Percentiles rank a stretch among this genome's conserved stretches.
These are phyloP conservation scores for Enteromius mattozi DNA, from an alignment of 2,797 vertebrate genomes.

Conservation along the genomic window DNA sequence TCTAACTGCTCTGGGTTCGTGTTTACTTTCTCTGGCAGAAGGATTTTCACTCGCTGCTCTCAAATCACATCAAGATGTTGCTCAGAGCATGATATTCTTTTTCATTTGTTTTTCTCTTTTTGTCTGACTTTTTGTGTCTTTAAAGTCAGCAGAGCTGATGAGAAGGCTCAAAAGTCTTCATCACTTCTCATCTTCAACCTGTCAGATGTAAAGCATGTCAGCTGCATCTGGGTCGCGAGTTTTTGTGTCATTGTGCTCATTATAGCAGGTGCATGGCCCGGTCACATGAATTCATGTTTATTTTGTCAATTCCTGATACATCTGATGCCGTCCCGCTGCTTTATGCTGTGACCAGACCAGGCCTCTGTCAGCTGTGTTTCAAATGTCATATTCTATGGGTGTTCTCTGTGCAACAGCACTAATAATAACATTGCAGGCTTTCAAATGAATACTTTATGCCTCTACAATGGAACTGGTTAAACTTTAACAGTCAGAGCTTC, in stretches of 20 bases:
- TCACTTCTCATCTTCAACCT: neutral
- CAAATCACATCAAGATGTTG: slow-evolving; percentile 1
- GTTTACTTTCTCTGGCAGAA: neutral
- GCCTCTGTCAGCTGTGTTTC: neutral
- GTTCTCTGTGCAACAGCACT: slow-evolving; percentile 1
- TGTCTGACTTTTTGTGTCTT: neutral
- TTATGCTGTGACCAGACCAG: neutral
- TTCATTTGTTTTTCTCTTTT: neutral
- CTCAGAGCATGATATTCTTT: neutral
- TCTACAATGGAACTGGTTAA: neutral
- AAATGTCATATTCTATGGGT: neutral
- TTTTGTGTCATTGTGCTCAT: neutral
- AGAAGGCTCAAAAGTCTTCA: neutral
- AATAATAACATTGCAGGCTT: slow-evolving; percentile 9
- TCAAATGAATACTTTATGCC: neutral
- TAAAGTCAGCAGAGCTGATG: slow-evolving; percentile 4
- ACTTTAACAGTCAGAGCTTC: neutral
- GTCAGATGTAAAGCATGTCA: neutral
- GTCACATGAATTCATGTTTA: neutral
- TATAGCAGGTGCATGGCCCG: neutral
- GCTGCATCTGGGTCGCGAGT: neutral
- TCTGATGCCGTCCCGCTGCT: neutral
- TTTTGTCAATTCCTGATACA: neutral
- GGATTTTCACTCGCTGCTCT: neutral
- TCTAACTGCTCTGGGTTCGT: neutral